A percentile compares a stretch with the other conserved stretches of the same genome.
Conservation (phyloP, 1,140 invertebrate species). For the Drosophila pectinifera region DNA sequence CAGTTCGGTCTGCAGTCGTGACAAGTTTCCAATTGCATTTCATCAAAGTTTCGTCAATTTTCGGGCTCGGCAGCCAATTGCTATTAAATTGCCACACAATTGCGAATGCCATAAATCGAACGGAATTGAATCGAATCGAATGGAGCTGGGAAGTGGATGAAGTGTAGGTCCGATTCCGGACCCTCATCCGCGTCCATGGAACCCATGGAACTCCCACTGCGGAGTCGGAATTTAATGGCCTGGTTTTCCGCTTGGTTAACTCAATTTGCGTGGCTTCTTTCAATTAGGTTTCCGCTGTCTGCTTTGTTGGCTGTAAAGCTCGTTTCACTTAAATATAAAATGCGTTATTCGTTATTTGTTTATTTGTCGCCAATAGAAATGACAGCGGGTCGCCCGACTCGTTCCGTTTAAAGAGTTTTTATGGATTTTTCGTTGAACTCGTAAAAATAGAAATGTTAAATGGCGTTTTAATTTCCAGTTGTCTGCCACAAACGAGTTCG, state of each 20-base stretch:
- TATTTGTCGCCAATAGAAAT: slow-evolving; percentile 78
- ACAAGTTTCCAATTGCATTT: slow-evolving; percentile 80
- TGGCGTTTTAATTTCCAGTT: slow-evolving; percentile 56
- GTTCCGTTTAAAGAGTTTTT: slow-evolving; percentile 49
- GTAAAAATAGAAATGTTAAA: slow-evolving; percentile 80
- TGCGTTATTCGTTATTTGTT: slow-evolving; percentile 65
- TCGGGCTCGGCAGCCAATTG: slow-evolving; percentile 68
- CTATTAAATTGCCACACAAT: slow-evolving; percentile 81
- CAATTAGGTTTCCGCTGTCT: slow-evolving; percentile 76
- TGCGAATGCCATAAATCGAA: slow-evolving; percentile 79
- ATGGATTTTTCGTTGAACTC: slow-evolving; percentile 72
- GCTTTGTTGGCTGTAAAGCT: slow-evolving; percentile 53
- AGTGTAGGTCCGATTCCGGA: slow-evolving; percentile 26
- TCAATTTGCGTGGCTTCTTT: slow-evolving; percentile 81
- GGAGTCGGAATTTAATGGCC: slow-evolving; percentile 72
- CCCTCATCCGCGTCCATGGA: slow-evolving; percentile 9
- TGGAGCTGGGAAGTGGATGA: slow-evolving; percentile 16
- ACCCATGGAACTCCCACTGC: slow-evolving; percentile 27
- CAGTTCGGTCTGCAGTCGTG: slow-evolving; percentile 44
- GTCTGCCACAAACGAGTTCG: slow-evolving; percentile 66
- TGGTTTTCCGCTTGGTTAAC: slow-evolving; percentile 82
- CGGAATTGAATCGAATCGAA: slow-evolving; percentile 65
- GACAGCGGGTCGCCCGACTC: slow-evolving; percentile 17
- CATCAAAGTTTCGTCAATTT: slow-evolving; percentile 71
- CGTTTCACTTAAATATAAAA: slow-evolving; percentile 71